Conservation (phyloP, 2,113 vertebrate genomes). For the Galbula dea region DNA sequence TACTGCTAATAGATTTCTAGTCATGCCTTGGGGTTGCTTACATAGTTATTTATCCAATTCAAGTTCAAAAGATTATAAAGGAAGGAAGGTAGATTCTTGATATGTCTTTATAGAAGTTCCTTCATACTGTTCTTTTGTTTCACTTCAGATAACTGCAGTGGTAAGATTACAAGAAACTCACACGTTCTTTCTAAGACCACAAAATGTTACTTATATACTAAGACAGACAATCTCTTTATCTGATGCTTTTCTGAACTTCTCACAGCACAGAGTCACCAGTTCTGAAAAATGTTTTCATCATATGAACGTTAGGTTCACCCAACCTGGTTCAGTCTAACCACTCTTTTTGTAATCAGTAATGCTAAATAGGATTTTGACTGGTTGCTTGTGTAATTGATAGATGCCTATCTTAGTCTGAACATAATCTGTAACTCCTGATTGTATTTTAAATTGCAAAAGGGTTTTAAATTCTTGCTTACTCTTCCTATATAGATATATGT, state of each 20-base stretch:
- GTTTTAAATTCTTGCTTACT: background rate
- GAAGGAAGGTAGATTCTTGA: background rate
- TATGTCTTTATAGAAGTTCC: background rate
- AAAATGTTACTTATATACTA: background rate
- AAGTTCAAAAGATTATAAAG: background rate
- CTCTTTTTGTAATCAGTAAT: background rate
- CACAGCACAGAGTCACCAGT: background rate
- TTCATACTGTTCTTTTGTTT: background rate
- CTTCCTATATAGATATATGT: background rate
- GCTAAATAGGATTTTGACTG: background rate
- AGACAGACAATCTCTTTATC: background rate
- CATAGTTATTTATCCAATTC: background rate
- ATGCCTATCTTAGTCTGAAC: background rate
- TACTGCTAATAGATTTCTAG: conserved; percentile 40
- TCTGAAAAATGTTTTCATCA: background rate
- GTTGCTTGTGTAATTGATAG: background rate
- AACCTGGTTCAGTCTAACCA: background rate
- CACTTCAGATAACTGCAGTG: background rate
- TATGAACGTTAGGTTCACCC: background rate
- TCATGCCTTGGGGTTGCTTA: background rate
- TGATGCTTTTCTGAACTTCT: background rate
- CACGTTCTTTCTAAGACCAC: background rate
- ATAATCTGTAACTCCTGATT: background rate
- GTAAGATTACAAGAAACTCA: background rate
- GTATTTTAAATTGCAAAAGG: background rate